Percentiles rank a stretch among this genome's conserved stretches.
Evolutionary conservation across 30 jellyfish, hydroid and myxozoan genomes (phyloP).

Genomic region (Catostylus mosaicus): DNA sequence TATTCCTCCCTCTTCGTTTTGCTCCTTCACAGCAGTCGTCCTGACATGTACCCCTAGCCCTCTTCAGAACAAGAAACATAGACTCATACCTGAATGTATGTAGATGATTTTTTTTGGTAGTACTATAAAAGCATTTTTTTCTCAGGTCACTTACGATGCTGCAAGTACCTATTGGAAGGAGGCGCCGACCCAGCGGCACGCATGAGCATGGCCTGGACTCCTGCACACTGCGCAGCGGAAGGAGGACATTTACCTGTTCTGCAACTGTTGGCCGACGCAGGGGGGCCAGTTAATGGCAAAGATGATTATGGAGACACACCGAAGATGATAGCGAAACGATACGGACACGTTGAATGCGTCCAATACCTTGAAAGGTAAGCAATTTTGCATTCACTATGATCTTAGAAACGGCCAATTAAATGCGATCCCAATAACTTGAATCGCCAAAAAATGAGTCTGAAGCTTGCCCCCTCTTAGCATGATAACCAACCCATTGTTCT

Average conservation of each 20-base stretch:
- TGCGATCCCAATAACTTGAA: no score
- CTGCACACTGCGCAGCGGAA: slow-evolving; percentile 98
- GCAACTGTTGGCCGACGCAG: slow-evolving; percentile 42
- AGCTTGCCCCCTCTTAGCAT: no score
- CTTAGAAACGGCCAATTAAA: no score
- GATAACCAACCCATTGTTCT: no score
- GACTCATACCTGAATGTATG: no score
- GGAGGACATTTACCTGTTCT: slow-evolving; percentile 74
- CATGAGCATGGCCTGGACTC: slow-evolving; percentile 89
- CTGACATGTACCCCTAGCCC: no score
- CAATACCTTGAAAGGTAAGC: slow-evolving; percentile 69
- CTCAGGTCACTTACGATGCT: slow-evolving; percentile 82
- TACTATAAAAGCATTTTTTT: no score
- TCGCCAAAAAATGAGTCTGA: no score
- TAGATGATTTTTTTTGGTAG: no score
- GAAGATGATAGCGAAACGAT: slow-evolving; percentile 62
- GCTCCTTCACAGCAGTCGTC: no score
- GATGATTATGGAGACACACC: slow-evolving; percentile 93
- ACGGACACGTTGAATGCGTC: slow-evolving; percentile 79
- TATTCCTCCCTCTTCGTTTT: no score
- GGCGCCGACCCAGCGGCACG: slow-evolving; percentile 87
- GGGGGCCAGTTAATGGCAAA: slow-evolving; percentile 50
- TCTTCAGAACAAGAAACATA: no score
- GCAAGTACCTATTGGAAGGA: slow-evolving; percentile 75
- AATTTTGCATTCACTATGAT: background rate